phyloP scores from a whole-genome alignment of 2,888 invertebrate species.

The Allygus modestus region DNA sequence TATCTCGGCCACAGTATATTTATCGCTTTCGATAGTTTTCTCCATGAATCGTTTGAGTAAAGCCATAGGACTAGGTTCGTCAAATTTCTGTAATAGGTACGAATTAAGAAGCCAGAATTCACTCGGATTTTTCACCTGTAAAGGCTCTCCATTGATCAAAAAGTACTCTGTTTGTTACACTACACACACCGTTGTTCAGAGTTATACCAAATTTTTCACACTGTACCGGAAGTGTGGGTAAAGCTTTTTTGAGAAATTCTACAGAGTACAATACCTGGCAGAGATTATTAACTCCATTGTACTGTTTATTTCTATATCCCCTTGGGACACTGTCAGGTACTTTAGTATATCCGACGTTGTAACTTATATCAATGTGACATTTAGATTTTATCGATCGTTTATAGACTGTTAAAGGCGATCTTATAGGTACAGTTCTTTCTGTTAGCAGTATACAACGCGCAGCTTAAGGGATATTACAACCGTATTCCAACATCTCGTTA shows the following conservation, averaged over 20 bases:
- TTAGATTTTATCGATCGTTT: not conserved
- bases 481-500: conserved; percentile 13
- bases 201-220: conserved; percentile 7
- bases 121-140: not conserved
- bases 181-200: not conserved
- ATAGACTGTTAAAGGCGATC: not conserved
- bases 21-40: not conserved
- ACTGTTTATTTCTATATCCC: not conserved
- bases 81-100: no score
- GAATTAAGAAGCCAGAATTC: not conserved
- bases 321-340: not conserved
- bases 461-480: conserved; percentile 1
- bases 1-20: not conserved
- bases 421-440: conserved; percentile 32
- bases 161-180: not conserved
- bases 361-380: conserved; percentile 27
- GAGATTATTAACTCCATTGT: not conserved
- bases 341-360: not conserved
- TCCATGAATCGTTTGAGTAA: not conserved
- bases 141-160: not conserved
- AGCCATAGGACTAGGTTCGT: no score
- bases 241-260: conserved; percentile 2
- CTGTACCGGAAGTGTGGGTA: not conserved
- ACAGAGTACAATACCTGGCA: not conserved
- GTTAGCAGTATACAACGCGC: not conserved